These are phyloP conservation scores for Pleuronectes platessa DNA, from an alignment of 2,113 vertebrate species.

Conservation along the genomic window DNA sequence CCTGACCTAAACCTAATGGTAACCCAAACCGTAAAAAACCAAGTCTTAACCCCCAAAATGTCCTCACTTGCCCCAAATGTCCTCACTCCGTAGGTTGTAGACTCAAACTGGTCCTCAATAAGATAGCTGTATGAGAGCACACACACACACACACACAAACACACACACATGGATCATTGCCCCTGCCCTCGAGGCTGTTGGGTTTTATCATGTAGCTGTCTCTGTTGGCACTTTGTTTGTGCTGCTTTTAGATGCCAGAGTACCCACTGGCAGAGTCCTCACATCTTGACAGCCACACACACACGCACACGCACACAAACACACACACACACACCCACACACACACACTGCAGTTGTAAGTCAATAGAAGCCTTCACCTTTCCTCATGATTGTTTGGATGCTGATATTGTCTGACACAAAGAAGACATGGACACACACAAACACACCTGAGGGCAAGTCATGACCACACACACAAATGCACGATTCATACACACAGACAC, in stretches of 20 bases:
- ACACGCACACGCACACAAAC: constrained; percentile 19
- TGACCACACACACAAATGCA: constrained; percentile 33
- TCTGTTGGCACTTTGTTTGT: constrained; percentile 55
- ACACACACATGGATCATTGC: constrained; percentile 46
- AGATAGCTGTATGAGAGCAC: too few species aligned
- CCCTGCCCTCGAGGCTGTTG: constrained; percentile 53
- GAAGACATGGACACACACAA: constrained; percentile 24
- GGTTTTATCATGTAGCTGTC: constrained; percentile 56
- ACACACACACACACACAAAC: background rate
- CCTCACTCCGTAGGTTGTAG: too few species aligned
- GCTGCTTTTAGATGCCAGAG: constrained; percentile 56
- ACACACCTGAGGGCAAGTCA: constrained; percentile 43
- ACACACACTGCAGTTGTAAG: constrained; percentile 17
- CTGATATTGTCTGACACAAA: constrained; percentile 52
- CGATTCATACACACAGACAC: constrained; percentile 31
- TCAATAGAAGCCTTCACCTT: constrained; percentile 58
- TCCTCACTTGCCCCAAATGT: too few species aligned
- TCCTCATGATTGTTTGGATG: constrained; percentile 33
- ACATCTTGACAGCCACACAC: constrained; percentile 21
- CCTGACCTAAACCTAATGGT: too few species aligned
- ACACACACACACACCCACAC: constrained; percentile 19
- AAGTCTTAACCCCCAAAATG: too few species aligned
- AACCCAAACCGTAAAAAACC: too few species aligned
- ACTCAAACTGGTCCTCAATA: too few species aligned
- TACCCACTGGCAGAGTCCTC: constrained; percentile 52